phyloP scores from a whole-genome alignment of 1,140 invertebrate species.

The Scaptodrosophila lebanonensis region DNA sequence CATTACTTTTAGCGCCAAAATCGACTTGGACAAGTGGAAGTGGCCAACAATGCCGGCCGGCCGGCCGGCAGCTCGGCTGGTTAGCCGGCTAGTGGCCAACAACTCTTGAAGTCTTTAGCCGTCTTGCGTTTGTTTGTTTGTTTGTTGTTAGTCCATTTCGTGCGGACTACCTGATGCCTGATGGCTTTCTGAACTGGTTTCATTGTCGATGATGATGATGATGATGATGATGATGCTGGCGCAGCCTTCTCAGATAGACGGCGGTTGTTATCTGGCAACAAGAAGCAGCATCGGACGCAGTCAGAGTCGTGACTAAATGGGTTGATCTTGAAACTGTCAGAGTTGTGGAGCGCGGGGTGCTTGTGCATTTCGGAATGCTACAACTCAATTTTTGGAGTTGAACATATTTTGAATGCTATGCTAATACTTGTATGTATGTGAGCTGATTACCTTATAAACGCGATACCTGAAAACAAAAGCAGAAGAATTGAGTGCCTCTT shows the following conservation, averaged over 20 bases:
- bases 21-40: slow-evolving; percentile 20
- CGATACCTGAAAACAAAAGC: slow-evolving; percentile 38
- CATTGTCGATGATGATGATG: slow-evolving; percentile 9
- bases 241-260: not conserved
- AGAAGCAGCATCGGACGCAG: slow-evolving; percentile 1
- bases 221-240: slow-evolving; percentile 10
- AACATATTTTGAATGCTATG: no score
- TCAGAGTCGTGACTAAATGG: slow-evolving; percentile 22
- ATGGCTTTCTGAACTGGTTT: slow-evolving; percentile 40
- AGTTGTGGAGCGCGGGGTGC: not conserved
- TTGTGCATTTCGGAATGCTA: slow-evolving; percentile 26
- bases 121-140: no score
- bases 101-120: no score
- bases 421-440: slow-evolving; percentile 31
- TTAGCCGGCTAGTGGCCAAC: not conserved
- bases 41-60: slow-evolving; percentile 32
- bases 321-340: slow-evolving; percentile 7
- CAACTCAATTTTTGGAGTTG: slow-evolving; percentile 38
- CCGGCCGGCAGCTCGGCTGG: slow-evolving; percentile 58
- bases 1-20: slow-evolving; percentile 50
- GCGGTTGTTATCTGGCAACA: slow-evolving; percentile 9
- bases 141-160: no score
- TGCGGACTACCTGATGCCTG: slow-evolving; percentile 11
- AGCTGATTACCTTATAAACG: slow-evolving; percentile 60
- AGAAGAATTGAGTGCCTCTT: slow-evolving; percentile 15